These are phyloP conservation scores for Atrina japonica DNA, from an alignment of 2,888 invertebrate species.

Conservation along the genomic window DNA sequence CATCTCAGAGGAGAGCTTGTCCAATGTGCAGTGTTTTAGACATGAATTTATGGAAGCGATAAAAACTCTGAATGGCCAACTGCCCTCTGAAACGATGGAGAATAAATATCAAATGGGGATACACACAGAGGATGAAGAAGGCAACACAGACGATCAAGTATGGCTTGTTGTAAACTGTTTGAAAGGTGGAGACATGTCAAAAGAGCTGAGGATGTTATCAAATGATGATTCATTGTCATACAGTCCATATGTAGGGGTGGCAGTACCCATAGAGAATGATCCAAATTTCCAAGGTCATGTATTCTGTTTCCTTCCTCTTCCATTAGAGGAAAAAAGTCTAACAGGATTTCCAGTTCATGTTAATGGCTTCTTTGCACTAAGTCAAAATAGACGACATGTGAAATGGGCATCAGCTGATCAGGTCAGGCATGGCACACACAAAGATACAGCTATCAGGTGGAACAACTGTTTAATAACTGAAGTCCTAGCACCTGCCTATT, in stretches of 20 bases:
- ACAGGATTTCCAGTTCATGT: conserved; percentile 77
- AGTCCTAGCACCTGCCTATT: conserved; percentile 67
- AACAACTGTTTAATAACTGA: conserved; percentile 71
- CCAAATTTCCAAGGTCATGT: conserved; percentile 64
- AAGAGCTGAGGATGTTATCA: conserved; percentile 36
- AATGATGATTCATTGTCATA: conserved; percentile 39
- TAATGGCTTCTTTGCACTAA: conserved; percentile 76
- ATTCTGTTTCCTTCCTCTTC: conserved; percentile 78
- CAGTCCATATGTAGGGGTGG: conserved; percentile 50
- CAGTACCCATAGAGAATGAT: conserved; percentile 22
- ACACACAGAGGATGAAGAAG: neutral
- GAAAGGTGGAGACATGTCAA: conserved; percentile 52
- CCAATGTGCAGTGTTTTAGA: conserved; percentile 8
- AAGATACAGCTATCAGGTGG: conserved; percentile 71
- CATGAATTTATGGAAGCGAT: conserved; percentile 24
- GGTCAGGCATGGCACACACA: conserved; percentile 36
- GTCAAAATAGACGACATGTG: conserved; percentile 73
- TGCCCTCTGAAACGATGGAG: neutral
- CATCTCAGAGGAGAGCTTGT: conserved; percentile 3
- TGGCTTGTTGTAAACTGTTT: conserved; percentile 60
- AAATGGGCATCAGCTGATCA: conserved; percentile 74
- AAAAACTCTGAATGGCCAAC: conserved; percentile 2
- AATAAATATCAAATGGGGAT: conserved; percentile 14
- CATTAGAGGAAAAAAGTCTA: conserved; percentile 62
- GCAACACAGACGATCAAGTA: neutral